A percentile compares a stretch with the other conserved stretches of the same genome.
Conservation (phyloP, 2,888 invertebrate genomes). For the Heliothis peltigera region DNA sequence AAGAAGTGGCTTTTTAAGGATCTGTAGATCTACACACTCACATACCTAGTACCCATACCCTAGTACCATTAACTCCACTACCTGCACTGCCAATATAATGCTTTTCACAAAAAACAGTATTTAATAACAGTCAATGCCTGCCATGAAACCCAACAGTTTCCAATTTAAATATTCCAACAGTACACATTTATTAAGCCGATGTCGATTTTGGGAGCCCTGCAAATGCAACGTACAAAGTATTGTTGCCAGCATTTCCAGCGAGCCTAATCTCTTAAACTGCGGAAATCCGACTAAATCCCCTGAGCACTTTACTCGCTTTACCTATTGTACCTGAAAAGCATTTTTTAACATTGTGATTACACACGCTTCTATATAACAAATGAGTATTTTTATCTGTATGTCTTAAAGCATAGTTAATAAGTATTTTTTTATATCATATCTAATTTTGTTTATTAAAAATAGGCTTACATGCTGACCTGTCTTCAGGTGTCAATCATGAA, state of each 20-base stretch:
- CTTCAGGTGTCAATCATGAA: no score
- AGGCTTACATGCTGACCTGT: no score
- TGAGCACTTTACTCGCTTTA: slow-evolving; percentile 16
- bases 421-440: no score
- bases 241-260: slow-evolving; percentile 21
- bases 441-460: no score
- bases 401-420: no score
- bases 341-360: background rate
- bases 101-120: background rate
- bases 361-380: no score
- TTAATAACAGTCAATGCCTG: background rate
- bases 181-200: background rate
- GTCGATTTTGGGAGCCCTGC: slow-evolving; percentile 19
- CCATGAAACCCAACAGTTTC: slow-evolving; percentile 4
- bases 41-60: no score
- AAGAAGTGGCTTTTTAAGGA: no score
- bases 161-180: background rate
- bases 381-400: no score
- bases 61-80: no score
- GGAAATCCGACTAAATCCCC: slow-evolving; percentile 27
- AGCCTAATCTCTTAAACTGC: slow-evolving; percentile 36
- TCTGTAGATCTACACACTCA: no score
- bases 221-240: slow-evolving; percentile 11
- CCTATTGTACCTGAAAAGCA: slow-evolving; percentile 3
- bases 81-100: no score